Base-by-base conservation (phyloP, 2,888 invertebrate species). In the Pegoplata infirma region DNA sequence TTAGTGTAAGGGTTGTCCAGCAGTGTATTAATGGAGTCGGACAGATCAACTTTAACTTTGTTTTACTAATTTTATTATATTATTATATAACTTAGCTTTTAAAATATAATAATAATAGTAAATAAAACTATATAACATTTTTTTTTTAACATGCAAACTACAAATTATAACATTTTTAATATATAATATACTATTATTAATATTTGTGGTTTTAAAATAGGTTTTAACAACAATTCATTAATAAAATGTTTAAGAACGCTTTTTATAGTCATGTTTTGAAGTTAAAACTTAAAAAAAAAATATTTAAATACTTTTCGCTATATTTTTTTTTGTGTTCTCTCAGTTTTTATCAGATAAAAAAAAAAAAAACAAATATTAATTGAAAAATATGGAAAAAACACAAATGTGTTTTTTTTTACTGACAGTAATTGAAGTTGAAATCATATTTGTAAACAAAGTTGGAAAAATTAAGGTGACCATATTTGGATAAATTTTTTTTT, bases 281-380 rank as follows among this genome's bases (percentile, higher is more conserved):
- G 6, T 23, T 23, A 6, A 23, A 23, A 23, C 23, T 23, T 23
- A 23, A 23, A 23, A 23, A 23, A 32, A 32, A 32, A 3, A 10
- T 32, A n/a, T n/a, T n/a, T n/a, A 32, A 32, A 32, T 32, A 10
- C 8, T 32, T 32, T 32, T 32, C 32, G 32, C 32, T 32, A 32
- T 32, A 10, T 8, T 32, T 32, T 10, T 32, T 32, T 19, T 73
- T 66, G 44, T 66, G n/a, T 58, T 64, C n/a, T 49, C 12, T 58
- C 25, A 21, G 19, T 40, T 73, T 73, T 72, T 64, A 64, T 73
- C 49, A 66, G 28, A 73, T 66, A 73, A 64, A 40, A 44, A 66
- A 40, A 58, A 69, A 32, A 32, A 40, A 72, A 47, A 17, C 49
- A 73, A 73, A 66, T 58, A 44, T 25, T 73, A 73, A 73, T 73